These are phyloP conservation scores for Zelleria hepariella DNA, from an alignment of 2,888 invertebrate genomes.

Conservation along the genomic window DNA sequence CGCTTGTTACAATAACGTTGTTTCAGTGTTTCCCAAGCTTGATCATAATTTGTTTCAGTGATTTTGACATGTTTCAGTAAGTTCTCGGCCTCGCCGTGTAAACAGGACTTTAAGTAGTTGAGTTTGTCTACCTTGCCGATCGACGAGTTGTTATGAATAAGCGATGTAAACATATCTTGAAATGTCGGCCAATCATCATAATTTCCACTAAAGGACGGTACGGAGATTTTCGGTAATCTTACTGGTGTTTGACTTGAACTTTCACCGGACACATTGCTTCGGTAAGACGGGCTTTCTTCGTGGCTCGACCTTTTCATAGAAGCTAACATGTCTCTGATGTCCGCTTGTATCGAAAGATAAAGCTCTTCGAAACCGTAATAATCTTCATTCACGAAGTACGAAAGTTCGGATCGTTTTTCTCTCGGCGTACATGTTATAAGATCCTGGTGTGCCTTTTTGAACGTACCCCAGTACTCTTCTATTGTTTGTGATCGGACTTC, in stretches of 20 bases:
- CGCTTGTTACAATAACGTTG: constrained; percentile 17
- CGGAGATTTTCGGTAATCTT: constrained; percentile 12
- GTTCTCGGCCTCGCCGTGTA: constrained; percentile 15
- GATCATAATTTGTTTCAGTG: constrained; percentile 15
- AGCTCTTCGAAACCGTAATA: constrained; percentile 10
- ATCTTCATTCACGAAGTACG: constrained; percentile 11
- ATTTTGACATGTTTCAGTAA: constrained; percentile 15
- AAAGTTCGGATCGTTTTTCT: not conserved
- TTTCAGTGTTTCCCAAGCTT: constrained; percentile 15
- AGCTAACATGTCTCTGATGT: not conserved
- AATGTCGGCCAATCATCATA: constrained; percentile 18
- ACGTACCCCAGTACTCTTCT: constrained; percentile 10
- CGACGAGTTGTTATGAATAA: constrained; percentile 14
- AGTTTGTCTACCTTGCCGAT: constrained; percentile 16
- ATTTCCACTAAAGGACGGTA: constrained; percentile 14
- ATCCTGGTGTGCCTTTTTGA: constrained; percentile 7
- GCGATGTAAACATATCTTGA: constrained; percentile 15
- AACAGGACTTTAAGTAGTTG: constrained; percentile 17
- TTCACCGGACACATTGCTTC: not conserved
- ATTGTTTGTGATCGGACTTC: constrained; percentile 7
- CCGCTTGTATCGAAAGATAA: constrained; percentile 3
- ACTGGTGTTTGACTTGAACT: not conserved
- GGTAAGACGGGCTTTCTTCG: not conserved
- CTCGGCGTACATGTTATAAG: constrained; percentile 5
- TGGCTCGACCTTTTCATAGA: not conserved